Percentiles rank a stretch among this genome's conserved stretches.
Conservation (phyloP, 2,113 vertebrate genomes). For the Euleptes europaea region DNA sequence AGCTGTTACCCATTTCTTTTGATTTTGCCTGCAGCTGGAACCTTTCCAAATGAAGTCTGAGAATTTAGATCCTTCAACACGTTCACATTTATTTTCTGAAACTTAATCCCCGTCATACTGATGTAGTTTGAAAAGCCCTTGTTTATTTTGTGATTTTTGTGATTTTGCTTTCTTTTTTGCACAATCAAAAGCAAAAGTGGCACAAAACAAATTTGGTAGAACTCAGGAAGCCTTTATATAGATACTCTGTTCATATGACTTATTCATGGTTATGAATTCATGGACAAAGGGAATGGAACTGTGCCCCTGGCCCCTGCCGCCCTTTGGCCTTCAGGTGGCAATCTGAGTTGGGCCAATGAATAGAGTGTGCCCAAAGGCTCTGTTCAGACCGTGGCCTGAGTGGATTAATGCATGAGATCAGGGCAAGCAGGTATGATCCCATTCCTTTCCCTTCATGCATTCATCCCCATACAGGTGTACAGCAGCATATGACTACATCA, state of each 20-base stretch:
- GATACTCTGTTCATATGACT: too few relatives aligned
- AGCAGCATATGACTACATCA: not conserved
- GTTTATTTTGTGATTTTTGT: not conserved
- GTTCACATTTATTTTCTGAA: not conserved
- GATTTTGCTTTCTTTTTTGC: not conserved
- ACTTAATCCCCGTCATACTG: not conserved
- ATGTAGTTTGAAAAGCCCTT: not conserved
- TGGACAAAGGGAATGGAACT: too few relatives aligned
- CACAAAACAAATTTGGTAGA: not conserved
- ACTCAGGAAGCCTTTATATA: too few relatives aligned
- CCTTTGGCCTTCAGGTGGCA: too few relatives aligned
- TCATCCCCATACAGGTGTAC: not conserved
- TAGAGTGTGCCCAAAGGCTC: too few relatives aligned
- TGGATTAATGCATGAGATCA: too few relatives aligned
- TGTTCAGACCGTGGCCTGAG: too few relatives aligned
- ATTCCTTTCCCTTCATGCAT: too few relatives aligned
- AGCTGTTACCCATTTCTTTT: not conserved
- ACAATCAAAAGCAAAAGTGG: not conserved
- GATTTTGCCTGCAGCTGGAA: not conserved
- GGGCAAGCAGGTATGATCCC: too few relatives aligned
- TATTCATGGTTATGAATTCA: too few relatives aligned
- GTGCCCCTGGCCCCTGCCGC: too few relatives aligned
- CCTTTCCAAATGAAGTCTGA: not conserved
- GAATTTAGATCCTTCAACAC: not conserved
- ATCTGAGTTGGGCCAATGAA: too few relatives aligned